A percentile compares a stretch with the other conserved stretches of the same genome.
Conservation (phyloP, 2,797 vertebrate genomes). For the Phoeniculus purpureus region DNA sequence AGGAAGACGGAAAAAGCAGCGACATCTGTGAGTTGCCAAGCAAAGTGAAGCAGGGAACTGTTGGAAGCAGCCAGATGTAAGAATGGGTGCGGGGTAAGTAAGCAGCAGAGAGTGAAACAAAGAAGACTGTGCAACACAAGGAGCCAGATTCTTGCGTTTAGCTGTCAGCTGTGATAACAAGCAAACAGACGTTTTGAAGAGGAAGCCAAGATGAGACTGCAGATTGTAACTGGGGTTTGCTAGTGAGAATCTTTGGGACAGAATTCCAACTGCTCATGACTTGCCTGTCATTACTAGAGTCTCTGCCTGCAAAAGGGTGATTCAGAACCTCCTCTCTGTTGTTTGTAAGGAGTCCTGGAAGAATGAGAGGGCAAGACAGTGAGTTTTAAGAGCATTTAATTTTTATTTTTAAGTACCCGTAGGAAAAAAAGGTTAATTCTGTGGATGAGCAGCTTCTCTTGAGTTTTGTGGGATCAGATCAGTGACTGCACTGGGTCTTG, state of each 20-base stretch:
- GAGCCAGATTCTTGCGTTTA: neutral
- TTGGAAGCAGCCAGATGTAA: neutral
- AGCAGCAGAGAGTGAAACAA: neutral
- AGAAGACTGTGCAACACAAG: neutral
- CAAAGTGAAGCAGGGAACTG: slow-evolving; percentile 8
- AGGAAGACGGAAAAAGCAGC: slow-evolving; percentile 5
- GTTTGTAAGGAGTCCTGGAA: neutral
- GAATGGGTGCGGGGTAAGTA: neutral
- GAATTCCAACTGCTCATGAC: neutral
- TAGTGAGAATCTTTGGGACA: neutral
- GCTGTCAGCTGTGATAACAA: neutral
- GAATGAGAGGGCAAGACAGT: neutral
- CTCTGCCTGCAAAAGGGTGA: neutral
- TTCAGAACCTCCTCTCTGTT: neutral
- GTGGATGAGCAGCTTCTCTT: neutral
- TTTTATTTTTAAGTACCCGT: neutral
- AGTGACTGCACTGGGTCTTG: neutral
- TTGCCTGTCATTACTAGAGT: neutral
- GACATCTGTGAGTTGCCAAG: slow-evolving; percentile 31
- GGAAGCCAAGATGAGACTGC: neutral
- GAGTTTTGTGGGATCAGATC: neutral
- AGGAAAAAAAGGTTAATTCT: neutral
- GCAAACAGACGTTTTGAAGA: neutral
- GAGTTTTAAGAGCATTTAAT: neutral
- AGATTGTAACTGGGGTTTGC: neutral